These are phyloP conservation scores for Ceyx cyanopectus DNA, from an alignment of 2,113 vertebrate genomes.

Conservation along the genomic window DNA sequence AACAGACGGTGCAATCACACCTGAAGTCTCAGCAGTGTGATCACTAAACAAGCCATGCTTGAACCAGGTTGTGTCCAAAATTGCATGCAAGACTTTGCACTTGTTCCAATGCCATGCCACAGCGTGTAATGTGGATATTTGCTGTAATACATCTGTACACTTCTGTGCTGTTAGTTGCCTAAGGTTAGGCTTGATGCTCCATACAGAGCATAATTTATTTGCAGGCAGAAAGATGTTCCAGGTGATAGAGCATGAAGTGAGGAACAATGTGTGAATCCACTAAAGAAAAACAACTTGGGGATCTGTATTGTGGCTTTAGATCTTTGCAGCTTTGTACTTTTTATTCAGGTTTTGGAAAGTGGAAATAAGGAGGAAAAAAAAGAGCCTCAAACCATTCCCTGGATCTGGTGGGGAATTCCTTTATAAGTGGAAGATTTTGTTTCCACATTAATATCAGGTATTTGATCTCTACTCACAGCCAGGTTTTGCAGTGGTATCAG, in stretches of 20 bases:
- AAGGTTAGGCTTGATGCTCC: slow-evolving; percentile 24
- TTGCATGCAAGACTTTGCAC: background rate
- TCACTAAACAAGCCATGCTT: slow-evolving; percentile 4
- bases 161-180: slow-evolving; percentile 3
- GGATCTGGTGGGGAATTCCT: background rate
- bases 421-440: background rate
- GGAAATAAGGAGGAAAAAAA: background rate
- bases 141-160: slow-evolving; percentile 49
- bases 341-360: background rate
- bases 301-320: background rate
- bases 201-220: slow-evolving; percentile 18
- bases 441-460: background rate
- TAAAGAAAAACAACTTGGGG: background rate
- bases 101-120: slow-evolving; percentile 30
- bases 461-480: background rate
- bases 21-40: slow-evolving; percentile 24
- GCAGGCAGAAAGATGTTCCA: slow-evolving; percentile 3
- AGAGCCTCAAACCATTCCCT: background rate
- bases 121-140: slow-evolving; percentile 24
- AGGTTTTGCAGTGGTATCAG: background rate
- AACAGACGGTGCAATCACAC: background rate
- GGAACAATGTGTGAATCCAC: background rate
- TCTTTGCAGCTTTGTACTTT: background rate
- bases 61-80: slow-evolving; percentile 26
- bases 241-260: slow-evolving; percentile 7